Evolutionary conservation across 2,888 invertebrate genomes (phyloP), one percentile per base, ranked within the genome.

Genomic region (Mesorhabditis spiculigera): DNA sequence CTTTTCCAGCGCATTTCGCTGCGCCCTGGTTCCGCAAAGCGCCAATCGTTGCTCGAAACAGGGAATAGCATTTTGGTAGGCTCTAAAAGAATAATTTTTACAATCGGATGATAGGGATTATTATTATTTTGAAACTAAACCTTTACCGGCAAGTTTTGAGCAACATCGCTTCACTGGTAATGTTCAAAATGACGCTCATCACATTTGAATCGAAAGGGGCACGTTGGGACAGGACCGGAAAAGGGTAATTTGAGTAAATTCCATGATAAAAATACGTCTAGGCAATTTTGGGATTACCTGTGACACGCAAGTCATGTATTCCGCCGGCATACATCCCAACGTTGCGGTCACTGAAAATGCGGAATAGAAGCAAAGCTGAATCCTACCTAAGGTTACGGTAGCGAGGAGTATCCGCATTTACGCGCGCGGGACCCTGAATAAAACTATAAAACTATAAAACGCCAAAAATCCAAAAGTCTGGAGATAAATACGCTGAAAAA

Each of bases 191-290:
- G 4, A 81, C 78, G 45, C 80, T 75, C 16, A 81, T 68, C 10
- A 81, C 75, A 66, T 81, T 80, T 42, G 73, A 73, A 44, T 81
- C 77, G 69, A 81, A 81, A 6, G 77, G 80, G 58, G n/a, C 58
- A 13, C 58, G 8, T n/a, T 50, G 58, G 58, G 58, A 50, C n/a
- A 50, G n/a, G 8, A 50, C 58, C 58, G 1, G 58, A 50, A 50
- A 10, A n/a, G n/a, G 28, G 28, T 28, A 28, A 28, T 28, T 28
- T 28, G 1, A 28, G 28, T 28, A 28, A n/a, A 28, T 28, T 28
- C 28, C 28, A 28, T n/a, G 28, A 28, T 28, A 28, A 1, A 28
- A 28, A 28, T 28, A 28, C 28, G 28, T 28, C 28, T 28, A 28
- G 28, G 28, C 28, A 28, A 28, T 28, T 28, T 28, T 28, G 28